Percentiles rank a stretch among this genome's conserved stretches.
These are phyloP conservation scores for Zoroaster sp. DNA, from an alignment of 53 echinoderm and acorn worm species.

Conservation along the genomic window DNA sequence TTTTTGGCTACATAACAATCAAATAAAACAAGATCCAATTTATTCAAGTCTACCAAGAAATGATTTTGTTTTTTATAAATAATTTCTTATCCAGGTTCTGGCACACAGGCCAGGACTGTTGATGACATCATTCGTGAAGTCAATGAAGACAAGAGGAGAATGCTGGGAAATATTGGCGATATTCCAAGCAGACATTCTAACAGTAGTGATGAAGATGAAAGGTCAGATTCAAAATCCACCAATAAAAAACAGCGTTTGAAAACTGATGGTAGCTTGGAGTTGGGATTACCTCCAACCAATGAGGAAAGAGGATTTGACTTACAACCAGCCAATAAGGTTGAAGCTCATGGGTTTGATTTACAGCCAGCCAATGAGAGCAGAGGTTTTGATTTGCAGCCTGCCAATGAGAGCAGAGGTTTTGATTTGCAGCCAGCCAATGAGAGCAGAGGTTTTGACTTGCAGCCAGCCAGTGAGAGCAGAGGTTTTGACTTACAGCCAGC, in stretches of 20 bases:
- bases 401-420: conserved; percentile 36
- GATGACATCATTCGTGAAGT: conserved; percentile 90
- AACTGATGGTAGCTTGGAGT: conserved; percentile 4
- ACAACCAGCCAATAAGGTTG: conserved; percentile 40
- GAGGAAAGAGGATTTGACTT: conserved; percentile 48
- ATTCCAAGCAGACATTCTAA: neutral
- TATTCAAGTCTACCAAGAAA: too few species aligned
- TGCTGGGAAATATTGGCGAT: neutral
- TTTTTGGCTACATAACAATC: too few species aligned
- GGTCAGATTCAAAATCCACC: neutral
- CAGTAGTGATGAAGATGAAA: neutral
- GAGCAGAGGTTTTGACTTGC: conserved; percentile 64
- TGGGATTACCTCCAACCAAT: conserved; percentile 53
- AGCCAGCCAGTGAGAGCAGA: conserved; percentile 36
- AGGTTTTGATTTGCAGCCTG: conserved; percentile 58
- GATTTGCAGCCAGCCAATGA: conserved; percentile 38
- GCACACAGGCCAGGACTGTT: conserved; percentile 58
- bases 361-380: conserved; percentile 42
- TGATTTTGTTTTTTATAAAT: neutral
- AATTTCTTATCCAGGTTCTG: neutral
- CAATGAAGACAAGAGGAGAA: conserved; percentile 56
- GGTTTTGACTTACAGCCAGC: conserved; percentile 77
- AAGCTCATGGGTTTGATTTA: conserved; percentile 15
- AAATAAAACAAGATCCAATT: too few species aligned
- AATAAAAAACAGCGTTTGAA: neutral